phyloP scores from a whole-genome alignment of 1,140 invertebrate genomes.

The Hermatobates lingyangjiaoensis region DNA sequence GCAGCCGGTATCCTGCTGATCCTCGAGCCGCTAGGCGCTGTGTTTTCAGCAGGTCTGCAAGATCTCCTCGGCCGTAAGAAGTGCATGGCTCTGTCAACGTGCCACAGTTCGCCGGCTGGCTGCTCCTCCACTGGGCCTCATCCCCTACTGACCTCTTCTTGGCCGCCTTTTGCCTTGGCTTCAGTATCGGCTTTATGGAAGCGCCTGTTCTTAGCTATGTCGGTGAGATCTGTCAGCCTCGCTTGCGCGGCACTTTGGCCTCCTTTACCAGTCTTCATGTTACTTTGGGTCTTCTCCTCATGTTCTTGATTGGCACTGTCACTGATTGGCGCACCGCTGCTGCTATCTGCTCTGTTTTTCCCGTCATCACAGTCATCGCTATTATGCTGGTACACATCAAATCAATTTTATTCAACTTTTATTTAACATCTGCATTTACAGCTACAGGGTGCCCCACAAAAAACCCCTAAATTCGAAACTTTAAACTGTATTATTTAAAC shows the following conservation, averaged over 20 bases:
- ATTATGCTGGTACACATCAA: conserved; percentile 14
- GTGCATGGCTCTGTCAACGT: conserved; percentile 20
- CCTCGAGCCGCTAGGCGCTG: conserved; percentile 18
- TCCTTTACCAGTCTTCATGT: conserved; percentile 15
- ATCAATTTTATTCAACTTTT: not conserved
- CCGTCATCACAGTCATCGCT: conserved; percentile 14
- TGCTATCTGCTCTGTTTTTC: conserved; percentile 15
- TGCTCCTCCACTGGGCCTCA: conserved; percentile 14
- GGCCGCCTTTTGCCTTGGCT: conserved; percentile 16
- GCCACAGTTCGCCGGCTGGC: conserved; percentile 18
- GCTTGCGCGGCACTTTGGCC: conserved; percentile 16
- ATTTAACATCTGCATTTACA: not conserved
- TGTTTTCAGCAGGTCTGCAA: conserved; percentile 17
- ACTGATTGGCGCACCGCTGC: conserved; percentile 15
- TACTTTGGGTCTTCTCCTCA: conserved; percentile 15
- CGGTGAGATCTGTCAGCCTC: conserved; percentile 29
- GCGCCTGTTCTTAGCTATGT: conserved; percentile 33
- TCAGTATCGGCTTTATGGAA: conserved; percentile 28
- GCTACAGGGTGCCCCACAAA: too few relatives aligned
- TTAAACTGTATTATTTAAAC: too few relatives aligned
- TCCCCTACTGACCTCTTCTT: conserved; percentile 13
- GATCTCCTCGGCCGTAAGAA: conserved; percentile 18
- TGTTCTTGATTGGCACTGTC: conserved; percentile 16
- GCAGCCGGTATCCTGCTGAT: conserved; percentile 20
- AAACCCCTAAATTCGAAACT: too few relatives aligned